Conservation (phyloP, 2,113 vertebrate species). For the Oncorhynchus mykiss region DNA sequence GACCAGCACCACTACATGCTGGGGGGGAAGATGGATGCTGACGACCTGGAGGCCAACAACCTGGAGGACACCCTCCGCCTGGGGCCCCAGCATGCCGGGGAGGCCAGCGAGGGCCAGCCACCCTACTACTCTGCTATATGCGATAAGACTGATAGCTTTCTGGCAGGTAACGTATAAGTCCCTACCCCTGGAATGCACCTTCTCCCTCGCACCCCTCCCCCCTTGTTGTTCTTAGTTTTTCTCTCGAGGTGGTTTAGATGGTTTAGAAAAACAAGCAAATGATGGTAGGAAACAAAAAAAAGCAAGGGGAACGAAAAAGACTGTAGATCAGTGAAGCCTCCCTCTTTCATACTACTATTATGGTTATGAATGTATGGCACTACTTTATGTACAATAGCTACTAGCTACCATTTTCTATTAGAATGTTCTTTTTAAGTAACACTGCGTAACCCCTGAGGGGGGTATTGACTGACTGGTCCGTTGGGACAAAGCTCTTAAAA, state of each 20-base stretch:
- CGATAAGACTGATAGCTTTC: conserved; percentile 81
- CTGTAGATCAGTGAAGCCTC: conserved; percentile 76
- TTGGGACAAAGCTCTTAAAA: conserved; percentile 66
- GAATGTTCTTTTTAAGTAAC: conserved; percentile 76
- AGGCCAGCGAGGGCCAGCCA: conserved; percentile 56
- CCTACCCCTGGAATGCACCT: conserved; percentile 73
- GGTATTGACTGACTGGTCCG: conserved; percentile 67
- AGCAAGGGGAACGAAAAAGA: conserved; percentile 54
- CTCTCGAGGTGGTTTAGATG: conserved; percentile 67
- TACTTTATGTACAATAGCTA: conserved; percentile 73
- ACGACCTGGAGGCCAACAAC: conserved; percentile 41
- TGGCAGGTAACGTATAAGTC: conserved; percentile 85
- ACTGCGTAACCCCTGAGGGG: conserved; percentile 66
- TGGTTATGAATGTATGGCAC: conserved; percentile 71
- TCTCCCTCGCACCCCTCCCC: conserved; percentile 47
- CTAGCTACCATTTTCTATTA: conserved; percentile 74
- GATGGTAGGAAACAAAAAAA: conserved; percentile 52
- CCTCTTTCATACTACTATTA: conserved; percentile 65
- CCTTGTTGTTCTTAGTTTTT: conserved; percentile 64
- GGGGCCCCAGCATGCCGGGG: conserved; percentile 42
- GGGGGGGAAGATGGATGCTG: conserved; percentile 57
- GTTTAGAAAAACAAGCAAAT: conserved; percentile 51
- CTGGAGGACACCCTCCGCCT: conserved; percentile 56
- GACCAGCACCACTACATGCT: conserved; percentile 67
- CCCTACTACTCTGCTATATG: conserved; percentile 77